Conservation (phyloP, 2,113 vertebrate genomes). For the Cynoglossus semilaevis region DNA sequence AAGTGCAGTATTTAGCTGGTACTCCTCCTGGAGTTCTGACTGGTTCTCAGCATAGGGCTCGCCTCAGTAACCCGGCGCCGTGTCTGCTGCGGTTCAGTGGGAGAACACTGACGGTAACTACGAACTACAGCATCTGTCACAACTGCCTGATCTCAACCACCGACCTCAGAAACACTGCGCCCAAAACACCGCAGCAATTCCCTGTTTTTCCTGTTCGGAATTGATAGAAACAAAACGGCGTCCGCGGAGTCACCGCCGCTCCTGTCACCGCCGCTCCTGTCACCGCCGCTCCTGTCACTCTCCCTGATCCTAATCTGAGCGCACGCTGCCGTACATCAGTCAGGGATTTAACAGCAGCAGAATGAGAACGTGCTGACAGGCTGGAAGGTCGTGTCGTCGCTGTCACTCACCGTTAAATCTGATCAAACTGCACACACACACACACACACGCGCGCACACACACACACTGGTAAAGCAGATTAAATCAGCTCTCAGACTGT, state of each 20-base stretch:
- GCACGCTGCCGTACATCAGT: background rate
- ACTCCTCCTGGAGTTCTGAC: too few relatives aligned
- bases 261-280: background rate
- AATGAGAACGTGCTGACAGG: background rate
- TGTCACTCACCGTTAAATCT: slow-evolving; percentile 4
- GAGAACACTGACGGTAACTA: background rate
- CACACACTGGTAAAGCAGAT: background rate
- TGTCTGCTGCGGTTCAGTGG: too few relatives aligned
- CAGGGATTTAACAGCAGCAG: background rate
- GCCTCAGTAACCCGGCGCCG: too few relatives aligned
- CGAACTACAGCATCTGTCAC: background rate
- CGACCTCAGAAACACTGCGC: background rate
- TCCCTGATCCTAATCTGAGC: slow-evolving; percentile 1
- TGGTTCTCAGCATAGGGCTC: too few relatives aligned
- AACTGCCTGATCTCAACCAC: background rate
- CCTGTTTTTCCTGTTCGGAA: background rate
- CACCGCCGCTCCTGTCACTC: background rate
- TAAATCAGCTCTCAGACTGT: background rate
- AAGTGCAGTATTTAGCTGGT: too few relatives aligned
- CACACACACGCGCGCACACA: background rate
- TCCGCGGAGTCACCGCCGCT: background rate
- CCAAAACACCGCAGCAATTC: background rate
- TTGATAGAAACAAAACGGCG: background rate
- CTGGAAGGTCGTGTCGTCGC: background rate
- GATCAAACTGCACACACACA: background rate